A percentile compares a stretch with the other conserved stretches of the same genome.
phyloP scores from a whole-genome alignment of 2,797 vertebrate species.

The Paratrypauchen microcephalus region DNA sequence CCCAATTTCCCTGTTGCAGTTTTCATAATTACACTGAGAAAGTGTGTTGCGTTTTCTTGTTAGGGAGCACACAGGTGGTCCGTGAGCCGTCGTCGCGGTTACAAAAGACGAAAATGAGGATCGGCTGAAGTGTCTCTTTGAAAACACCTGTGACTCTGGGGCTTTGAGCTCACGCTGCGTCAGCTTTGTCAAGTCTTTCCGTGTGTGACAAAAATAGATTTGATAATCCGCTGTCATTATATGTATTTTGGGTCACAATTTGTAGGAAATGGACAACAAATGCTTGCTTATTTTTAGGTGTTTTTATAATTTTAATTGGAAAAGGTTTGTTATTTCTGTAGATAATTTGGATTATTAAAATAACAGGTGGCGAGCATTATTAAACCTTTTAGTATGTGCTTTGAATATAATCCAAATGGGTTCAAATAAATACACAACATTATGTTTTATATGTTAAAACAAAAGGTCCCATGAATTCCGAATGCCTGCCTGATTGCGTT shows the following conservation, averaged over 20 bases:
- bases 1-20: slow-evolving; percentile 45
- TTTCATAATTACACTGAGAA: slow-evolving; percentile 51
- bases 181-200: slow-evolving; percentile 6
- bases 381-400: too few relatives aligned
- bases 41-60: slow-evolving; percentile 34
- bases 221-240: not conserved
- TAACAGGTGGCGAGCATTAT: too few relatives aligned
- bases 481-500: too few relatives aligned
- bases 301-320: not conserved
- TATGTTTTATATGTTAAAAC: too few relatives aligned
- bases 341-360: too few relatives aligned
- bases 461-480: too few relatives aligned
- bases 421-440: too few relatives aligned
- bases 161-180: slow-evolving; percentile 24
- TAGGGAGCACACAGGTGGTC: slow-evolving; percentile 52
- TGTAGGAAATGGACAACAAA: not conserved
- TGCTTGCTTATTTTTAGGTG: not conserved
- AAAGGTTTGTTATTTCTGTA: not conserved
- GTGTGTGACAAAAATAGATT: not conserved
- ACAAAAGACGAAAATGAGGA: slow-evolving; percentile 46
- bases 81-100: slow-evolving; percentile 46
- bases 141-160: slow-evolving; percentile 54
- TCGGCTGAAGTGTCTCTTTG: slow-evolving; percentile 43
- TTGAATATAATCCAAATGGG: too few relatives aligned
- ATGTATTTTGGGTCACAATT: not conserved